phyloP scores from a whole-genome alignment of 2,888 invertebrate species.

The Lamellibrachia satsuma region DNA sequence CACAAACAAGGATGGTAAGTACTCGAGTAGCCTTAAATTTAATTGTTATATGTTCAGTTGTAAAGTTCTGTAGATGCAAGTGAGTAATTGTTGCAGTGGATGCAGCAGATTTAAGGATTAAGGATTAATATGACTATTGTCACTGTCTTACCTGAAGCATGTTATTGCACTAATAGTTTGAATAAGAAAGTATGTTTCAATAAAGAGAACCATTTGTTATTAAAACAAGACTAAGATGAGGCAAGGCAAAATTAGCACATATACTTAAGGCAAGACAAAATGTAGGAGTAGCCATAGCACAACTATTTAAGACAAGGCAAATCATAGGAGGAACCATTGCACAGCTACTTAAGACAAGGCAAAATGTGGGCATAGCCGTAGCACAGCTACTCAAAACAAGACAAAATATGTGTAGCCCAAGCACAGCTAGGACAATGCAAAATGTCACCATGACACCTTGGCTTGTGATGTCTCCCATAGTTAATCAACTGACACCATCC shows the following conservation, averaged over 20 bases:
- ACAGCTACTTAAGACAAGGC: too few relatives aligned
- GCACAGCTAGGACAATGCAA: not conserved
- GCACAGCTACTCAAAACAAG: too few relatives aligned
- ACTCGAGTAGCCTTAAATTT: not conserved
- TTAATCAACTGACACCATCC: too few relatives aligned
- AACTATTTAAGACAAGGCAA: too few relatives aligned
- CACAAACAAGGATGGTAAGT: conserved; percentile 27
- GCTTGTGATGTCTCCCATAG: not conserved
- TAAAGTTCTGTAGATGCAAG: too few relatives aligned
- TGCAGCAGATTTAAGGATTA: too few relatives aligned
- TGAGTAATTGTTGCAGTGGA: too few relatives aligned
- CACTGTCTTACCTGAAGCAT: not conserved
- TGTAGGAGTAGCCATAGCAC: not conserved
- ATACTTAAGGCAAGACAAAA: too few relatives aligned
- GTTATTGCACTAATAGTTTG: not conserved
- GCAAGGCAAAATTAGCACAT: too few relatives aligned
- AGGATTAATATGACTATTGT: too few relatives aligned
- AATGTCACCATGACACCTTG: not conserved
- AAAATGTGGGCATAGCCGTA: not conserved
- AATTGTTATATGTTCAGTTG: too few relatives aligned
- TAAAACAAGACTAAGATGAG: not conserved
- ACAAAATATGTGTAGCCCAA: not conserved
- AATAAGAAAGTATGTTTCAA: not conserved
- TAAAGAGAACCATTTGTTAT: not conserved
- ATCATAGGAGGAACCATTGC: too few relatives aligned